Percentiles rank a stretch among this genome's conserved stretches.
phyloP scores from a whole-genome alignment of 1,140 invertebrate genomes.

The Papilio machaon region DNA sequence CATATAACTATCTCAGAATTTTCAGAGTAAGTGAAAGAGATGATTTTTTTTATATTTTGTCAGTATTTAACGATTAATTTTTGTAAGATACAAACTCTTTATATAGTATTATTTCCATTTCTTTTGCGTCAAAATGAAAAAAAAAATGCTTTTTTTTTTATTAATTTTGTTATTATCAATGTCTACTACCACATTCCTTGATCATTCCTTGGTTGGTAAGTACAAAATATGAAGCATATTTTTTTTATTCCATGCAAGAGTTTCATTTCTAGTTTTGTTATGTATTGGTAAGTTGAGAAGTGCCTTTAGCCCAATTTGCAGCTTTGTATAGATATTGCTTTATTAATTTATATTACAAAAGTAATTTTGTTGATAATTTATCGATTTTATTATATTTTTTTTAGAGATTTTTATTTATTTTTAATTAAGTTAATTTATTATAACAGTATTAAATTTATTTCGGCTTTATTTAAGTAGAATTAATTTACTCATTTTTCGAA shows the following conservation, averaged over 20 bases:
- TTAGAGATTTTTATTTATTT: conserved; percentile 20
- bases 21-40: not conserved
- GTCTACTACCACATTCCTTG: not conserved
- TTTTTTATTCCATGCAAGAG: not conserved
- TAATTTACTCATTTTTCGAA: conserved; percentile 22
- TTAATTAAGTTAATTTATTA: conserved; percentile 2
- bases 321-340: not conserved
- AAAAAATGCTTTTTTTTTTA: not conserved
- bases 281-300: not conserved
- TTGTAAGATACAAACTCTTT: not conserved
- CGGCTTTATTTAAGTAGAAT: conserved; percentile 17
- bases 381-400: conserved; percentile 13
- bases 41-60: not conserved
- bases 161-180: not conserved
- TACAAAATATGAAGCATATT: not conserved
- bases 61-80: not conserved
- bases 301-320: conserved; percentile 15
- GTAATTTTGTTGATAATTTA: conserved; percentile 10
- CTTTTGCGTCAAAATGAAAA: not conserved
- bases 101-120: not conserved
- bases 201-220: not conserved
- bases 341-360: not conserved
- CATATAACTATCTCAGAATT: not conserved
- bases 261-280: not conserved
- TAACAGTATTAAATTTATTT: conserved; percentile 33